Evolutionary conservation across 2,888 invertebrate genomes (phyloP), one percentile per base, ranked within the genome.

Genomic region (Theodoxus fluviatilis): DNA sequence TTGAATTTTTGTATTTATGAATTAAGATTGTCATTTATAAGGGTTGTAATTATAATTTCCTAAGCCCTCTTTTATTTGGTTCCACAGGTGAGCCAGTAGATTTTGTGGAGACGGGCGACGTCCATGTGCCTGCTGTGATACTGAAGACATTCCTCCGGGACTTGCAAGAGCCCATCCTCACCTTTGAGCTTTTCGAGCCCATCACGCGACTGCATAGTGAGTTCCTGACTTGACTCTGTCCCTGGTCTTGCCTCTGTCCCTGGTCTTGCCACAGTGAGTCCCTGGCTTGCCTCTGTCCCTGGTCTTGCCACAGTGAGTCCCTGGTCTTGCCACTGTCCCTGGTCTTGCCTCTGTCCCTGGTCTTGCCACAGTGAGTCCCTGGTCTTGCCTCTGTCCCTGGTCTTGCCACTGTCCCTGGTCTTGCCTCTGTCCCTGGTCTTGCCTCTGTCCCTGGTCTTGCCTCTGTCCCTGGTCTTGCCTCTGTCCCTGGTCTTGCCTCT

Each of bases 61-160:
- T n/a, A n/a, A n/a, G n/a, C n/a, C n/a, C n/a, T n/a, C n/a, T n/a
- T n/a, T n/a, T 22, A 25, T 18, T 43, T 47, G 35, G 49, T 18
- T 7, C 4, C 80, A 35, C 76, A 85, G 87, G 87, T 59, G 91
- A 94, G n/a, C 88, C 90, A 74, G 90, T 96, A 73, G 89, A 92
- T 83, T 94, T 95, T 89, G 89, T 91, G 79, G 78, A 91, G 7
- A 93, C 80, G 47, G 78, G 80, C 2, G 87, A 89, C 88, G 93
- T 94, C 0, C 96, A 98, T 87, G 92, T 94, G 79, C 95, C 98
- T 18, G 97, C 98, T 1, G 98, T 96, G 25, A 90, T 98, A 69
- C 89, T 99, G 70, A 99, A 99, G 89, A 94, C 94, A 52, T 98
- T 98, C 89, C 90, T 98, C 0, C 82, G 91, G 63, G 96, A 98